Conservation (phyloP, 2,113 vertebrate species). For the Myotis brandtii region DNA sequence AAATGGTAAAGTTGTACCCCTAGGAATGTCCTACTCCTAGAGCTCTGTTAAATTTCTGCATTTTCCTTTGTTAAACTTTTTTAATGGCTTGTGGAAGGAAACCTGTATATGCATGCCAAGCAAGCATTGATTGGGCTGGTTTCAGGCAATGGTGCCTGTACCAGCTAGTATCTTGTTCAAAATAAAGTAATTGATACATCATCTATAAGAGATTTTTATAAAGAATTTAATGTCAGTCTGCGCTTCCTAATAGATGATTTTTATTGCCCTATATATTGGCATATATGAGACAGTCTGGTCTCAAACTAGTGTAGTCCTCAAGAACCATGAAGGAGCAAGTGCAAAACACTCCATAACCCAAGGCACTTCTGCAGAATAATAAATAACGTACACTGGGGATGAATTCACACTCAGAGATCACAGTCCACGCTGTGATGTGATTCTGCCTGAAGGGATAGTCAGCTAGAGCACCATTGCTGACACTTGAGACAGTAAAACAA, state of each 20-base stretch:
- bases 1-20: neutral
- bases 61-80: neutral
- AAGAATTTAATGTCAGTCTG: neutral
- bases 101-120: neutral
- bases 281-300: neutral
- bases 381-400: neutral
- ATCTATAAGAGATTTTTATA: neutral
- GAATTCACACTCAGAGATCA: neutral
- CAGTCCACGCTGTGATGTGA: rapidly evolving
- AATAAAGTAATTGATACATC: neutral
- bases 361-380: neutral
- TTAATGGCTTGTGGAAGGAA: neutral
- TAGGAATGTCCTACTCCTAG: neutral
- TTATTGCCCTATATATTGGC: neutral
- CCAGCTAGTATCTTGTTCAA: neutral
- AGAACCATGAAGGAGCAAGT: neutral
- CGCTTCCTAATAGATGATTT: neutral
- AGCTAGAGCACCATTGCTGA: neutral
- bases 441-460: neutral
- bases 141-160: neutral
- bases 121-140: neutral
- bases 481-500: neutral
- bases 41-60: neutral
- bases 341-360: neutral
- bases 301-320: neutral